phyloP scores from a whole-genome alignment of 2,888 invertebrate species.

The Bimastos eiseni region DNA sequence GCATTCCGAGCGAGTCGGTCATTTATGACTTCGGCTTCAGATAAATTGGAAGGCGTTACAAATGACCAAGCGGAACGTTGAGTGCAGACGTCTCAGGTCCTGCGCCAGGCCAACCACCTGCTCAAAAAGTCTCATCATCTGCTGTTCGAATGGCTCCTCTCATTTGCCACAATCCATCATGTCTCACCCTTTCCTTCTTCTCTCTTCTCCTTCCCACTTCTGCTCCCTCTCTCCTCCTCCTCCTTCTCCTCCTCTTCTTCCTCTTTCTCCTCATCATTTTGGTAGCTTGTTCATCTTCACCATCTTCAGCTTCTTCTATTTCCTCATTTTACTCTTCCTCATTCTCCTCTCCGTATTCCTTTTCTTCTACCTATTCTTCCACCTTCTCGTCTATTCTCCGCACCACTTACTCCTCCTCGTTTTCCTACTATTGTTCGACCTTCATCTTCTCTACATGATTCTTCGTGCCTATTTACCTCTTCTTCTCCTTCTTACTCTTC shows the following conservation, averaged over 20 bases:
- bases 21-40: background rate
- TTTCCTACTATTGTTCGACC: background rate
- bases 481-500: background rate
- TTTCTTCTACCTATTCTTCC: background rate
- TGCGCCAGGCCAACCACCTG: background rate
- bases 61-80: background rate
- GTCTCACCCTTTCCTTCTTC: background rate
- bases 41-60: background rate
- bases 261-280: background rate
- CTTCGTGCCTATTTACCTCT: background rate
- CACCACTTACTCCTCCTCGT: background rate
- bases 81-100: background rate
- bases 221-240: background rate
- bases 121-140: background rate
- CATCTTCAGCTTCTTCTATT: background rate
- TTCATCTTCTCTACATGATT: background rate
- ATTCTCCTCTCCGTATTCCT: background rate
- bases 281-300: too few species aligned
- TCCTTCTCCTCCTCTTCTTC: background rate
- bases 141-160: background rate
- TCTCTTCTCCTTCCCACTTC: background rate
- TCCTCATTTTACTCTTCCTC: background rate
- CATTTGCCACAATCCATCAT: conserved; percentile 13
- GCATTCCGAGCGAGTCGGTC: background rate
- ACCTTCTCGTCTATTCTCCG: background rate